phyloP scores from a whole-genome alignment of 2,888 invertebrate species.

The Sepioteuthis lessoniana region DNA sequence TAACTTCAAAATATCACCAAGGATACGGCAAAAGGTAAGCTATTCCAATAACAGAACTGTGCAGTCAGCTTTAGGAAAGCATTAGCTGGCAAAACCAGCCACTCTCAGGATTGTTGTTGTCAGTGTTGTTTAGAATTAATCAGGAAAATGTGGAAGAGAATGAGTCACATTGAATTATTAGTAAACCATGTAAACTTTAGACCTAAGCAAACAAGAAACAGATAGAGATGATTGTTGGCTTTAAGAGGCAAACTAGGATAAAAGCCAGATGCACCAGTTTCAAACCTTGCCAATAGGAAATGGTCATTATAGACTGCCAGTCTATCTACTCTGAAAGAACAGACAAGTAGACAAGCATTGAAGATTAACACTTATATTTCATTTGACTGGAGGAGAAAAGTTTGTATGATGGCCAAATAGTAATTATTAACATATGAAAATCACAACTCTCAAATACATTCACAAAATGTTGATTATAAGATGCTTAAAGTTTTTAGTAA shows the following conservation, averaged over 20 bases:
- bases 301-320: background rate
- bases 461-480: no score
- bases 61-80: background rate
- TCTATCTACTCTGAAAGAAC: background rate
- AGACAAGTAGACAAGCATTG: background rate
- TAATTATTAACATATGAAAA: no score
- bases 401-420: no score
- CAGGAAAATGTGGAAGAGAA: background rate
- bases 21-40: background rate
- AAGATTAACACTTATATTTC: background rate
- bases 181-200: background rate
- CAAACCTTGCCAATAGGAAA: background rate
- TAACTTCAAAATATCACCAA: background rate
- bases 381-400: no score
- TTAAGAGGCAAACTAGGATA: background rate
- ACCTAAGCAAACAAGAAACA: background rate
- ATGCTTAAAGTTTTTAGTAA: no score
- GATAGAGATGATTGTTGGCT: background rate
- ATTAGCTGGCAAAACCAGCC: background rate
- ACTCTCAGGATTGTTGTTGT: background rate
- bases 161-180: background rate
- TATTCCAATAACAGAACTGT: background rate
- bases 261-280: constrained; percentile 14
- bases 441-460: no score
- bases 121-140: background rate